Evolutionary conservation across 2,113 vertebrate genomes (phyloP), one percentile per base, ranked within the genome.

Genomic region (Pseudolaguvia tuberculata): DNA sequence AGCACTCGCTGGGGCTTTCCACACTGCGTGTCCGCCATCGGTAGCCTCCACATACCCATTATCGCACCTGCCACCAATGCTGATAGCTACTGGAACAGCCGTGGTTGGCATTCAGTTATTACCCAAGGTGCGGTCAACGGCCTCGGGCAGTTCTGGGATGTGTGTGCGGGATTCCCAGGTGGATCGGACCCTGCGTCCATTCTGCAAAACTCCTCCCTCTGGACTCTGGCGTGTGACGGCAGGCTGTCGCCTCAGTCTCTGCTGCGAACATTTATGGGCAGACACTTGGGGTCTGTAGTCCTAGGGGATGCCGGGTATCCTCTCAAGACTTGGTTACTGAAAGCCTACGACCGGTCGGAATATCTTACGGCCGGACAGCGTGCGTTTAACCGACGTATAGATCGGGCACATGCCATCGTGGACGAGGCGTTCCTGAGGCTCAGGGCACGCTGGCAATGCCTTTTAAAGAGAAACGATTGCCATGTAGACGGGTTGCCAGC

Each of bases 111-210:
- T 17, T 93, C 91, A 0, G 90, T 85, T 55, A 75, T 78, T 20
- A 70, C 85, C 53, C 85, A 93, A 81, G 90, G 89, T 31, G 82
- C 86, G 2, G 87, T 92, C 17, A 89, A 88, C 1, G 89, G 86
- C 0, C 77, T 39, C 0, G 90, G 91, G 0, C 87, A 86, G 31
- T 92, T 93, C 79, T 91, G 89, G 87, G 91, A 93, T 45, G 89
- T 92, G 1, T 92, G 90, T 21, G 90, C 89, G 8, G 90, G 91
- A 25, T 91, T 91, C 70, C 90, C 91, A 0, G 91, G 91, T 0
- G 86, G 89, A 14, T 89, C 88, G 0, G 89, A 92, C 31, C 89
- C 90, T 23, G 82, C 83, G 1, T 88, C 88, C 45, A 88, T 92
- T 66, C 79, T 93, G 27, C 90, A 89, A 77, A 91, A 87, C 79